Evolutionary conservation across 2,113 vertebrate species (phyloP).

Genomic region (Oxygymnocypris stewartii): DNA sequence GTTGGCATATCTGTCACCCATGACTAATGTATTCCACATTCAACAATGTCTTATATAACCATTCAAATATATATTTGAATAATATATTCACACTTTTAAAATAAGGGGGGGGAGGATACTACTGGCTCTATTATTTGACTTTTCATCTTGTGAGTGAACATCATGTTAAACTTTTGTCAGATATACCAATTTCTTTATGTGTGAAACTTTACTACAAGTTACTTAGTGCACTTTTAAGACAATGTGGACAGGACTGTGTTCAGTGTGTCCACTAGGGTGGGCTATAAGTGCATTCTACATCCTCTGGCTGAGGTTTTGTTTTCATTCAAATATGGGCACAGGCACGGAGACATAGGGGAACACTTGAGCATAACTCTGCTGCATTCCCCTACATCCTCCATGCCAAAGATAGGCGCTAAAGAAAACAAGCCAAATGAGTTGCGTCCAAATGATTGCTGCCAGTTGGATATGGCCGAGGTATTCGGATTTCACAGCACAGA

Average conservation of each 20-base stretch:
- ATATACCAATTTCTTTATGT: neutral
- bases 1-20: neutral
- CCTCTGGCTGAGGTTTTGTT: conserved; percentile 35
- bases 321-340: neutral
- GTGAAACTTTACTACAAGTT: neutral
- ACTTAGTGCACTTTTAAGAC: conserved; percentile 25
- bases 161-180: neutral
- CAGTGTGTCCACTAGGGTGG: conserved; percentile 62
- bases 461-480: conserved; percentile 73
- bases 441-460: conserved; percentile 58
- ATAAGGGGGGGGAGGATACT: neutral
- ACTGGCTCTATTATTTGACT: neutral
- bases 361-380: neutral
- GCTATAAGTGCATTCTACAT: conserved; percentile 47
- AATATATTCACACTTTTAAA: neutral
- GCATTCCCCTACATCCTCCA: neutral
- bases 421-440: neutral
- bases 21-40: neutral
- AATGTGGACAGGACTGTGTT: neutral
- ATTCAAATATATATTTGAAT: too few species aligned
- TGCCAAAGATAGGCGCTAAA: conserved; percentile 9
- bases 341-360: neutral
- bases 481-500: conserved; percentile 59
- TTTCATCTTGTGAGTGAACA: neutral
- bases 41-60: neutral